Base-by-base conservation (phyloP, 2,888 invertebrate species). In the Flexamia atlantica region DNA sequence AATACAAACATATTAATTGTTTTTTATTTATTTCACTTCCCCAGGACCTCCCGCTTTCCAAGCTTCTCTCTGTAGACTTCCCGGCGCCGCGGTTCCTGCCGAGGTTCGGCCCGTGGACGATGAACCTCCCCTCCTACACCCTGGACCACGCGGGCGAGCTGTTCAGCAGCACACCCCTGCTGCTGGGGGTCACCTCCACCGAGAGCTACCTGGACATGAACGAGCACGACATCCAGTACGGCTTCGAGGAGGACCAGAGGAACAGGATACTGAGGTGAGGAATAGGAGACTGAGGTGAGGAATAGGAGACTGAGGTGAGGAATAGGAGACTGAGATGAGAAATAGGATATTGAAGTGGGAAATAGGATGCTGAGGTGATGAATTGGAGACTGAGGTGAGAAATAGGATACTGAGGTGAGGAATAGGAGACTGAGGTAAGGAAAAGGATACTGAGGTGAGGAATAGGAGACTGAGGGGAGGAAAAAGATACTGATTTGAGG, bases 241-340 rank as follows among this genome's bases (percentile, higher is more conserved):
- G 98, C 86, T 95, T 99, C 90, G 95, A 96, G 87, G 95, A 95
- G 88, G 95, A 95, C 88, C 94, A 95, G 87, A 92, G 95, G 84
- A 95, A 95, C 89, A 92, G 95, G 50, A 93, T 95, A 86, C 91
- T 95, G 30, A 93, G 95, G 87, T 87, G 70, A 9, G 76, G 68
- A 9, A n/a, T n/a, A n/a, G n/a, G n/a, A n/a, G n/a, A n/a, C n/a
- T n/a, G n/a, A n/a, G n/a, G n/a, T n/a, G n/a, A n/a, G n/a, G n/a
- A n/a, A n/a, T n/a, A n/a, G n/a, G n/a, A n/a, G n/a, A n/a, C n/a
- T n/a, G n/a, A n/a, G n/a, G n/a, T n/a, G n/a, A n/a, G n/a, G n/a
- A n/a, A n/a, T n/a, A n/a, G n/a, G n/a, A n/a, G n/a, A n/a, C n/a
- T n/a, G n/a, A n/a, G n/a, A n/a, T n/a, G n/a, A n/a, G n/a, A n/a